These are phyloP conservation scores for Molanna angustata DNA, from an alignment of 2,888 invertebrate species.

Conservation along the genomic window DNA sequence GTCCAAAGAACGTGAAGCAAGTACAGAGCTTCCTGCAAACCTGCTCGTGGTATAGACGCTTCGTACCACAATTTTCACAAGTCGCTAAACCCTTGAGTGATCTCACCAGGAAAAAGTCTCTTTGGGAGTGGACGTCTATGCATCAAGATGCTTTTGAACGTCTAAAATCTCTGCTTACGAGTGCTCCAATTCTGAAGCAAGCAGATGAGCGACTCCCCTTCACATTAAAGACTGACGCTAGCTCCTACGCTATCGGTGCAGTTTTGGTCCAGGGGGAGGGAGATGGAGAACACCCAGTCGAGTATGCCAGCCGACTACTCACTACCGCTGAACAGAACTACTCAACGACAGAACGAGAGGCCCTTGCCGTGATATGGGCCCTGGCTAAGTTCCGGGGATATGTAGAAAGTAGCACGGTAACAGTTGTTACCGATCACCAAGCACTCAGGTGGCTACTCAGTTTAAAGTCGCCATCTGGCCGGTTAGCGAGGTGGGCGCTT, in stretches of 20 bases:
- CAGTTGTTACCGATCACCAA: constrained; percentile 3
- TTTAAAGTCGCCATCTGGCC: constrained; percentile 1
- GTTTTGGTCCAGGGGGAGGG: constrained; percentile 5
- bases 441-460: constrained; percentile 3
- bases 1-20: constrained; percentile 4
- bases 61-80: constrained; percentile 37
- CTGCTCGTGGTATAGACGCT: no score
- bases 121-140: constrained; percentile 35
- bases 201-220: constrained; percentile 34
- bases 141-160: constrained; percentile 32
- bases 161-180: constrained; percentile 31
- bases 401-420: not conserved
- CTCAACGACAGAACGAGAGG: not conserved
- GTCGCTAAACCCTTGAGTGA: constrained; percentile 35
- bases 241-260: constrained; percentile 16
- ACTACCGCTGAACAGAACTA: not conserved
- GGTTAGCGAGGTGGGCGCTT: constrained; percentile 8
- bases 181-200: constrained; percentile 33
- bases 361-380: constrained; percentile 1
- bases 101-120: constrained; percentile 35
- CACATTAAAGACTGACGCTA: constrained; percentile 36
- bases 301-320: constrained; percentile 20
- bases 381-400: not conserved
- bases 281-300: constrained; percentile 9
- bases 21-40: constrained; percentile 29